Evolutionary conservation across 2,888 invertebrate genomes (phyloP), one percentile per base, ranked within the genome.

Genomic region (Ectemnius continuus): DNA sequence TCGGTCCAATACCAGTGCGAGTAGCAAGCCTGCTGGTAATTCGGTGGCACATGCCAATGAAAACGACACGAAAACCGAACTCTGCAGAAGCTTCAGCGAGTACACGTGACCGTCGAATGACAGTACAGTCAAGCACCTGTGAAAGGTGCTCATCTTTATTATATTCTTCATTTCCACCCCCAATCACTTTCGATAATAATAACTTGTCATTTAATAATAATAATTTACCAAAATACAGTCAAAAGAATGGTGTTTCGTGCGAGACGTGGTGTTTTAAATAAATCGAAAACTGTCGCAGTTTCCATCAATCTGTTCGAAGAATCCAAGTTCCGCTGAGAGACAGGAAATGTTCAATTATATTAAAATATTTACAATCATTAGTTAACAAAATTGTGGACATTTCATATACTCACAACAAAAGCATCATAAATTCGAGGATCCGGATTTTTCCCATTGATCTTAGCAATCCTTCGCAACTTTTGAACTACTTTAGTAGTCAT

Each of bases 31-130:
- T 14, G 97, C 97, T 0, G 97, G 97, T 65, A 97, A 91, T 88
- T 97, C 97, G 0, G 97, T 96, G 4, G 95, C 94, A 2, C 95
- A 95, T 0, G 97, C 96, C 8, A 97, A 93, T 0, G 97, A 96
- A 88, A 97, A 97, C 0, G 97, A 97, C 61, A 96, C 88, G 89
- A 97, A 97, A 3, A 97, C 94, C 82, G 96, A 95, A 85, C 96
- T 91, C 0, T 96, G 96, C 45, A 97, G 91, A 0, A 96, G 94
- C 0, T 96, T 96, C 0, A 97, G 95, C 84, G 97, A 97, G 86
- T 97, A 93, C 6, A 97, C 96, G 88, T 97, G 97, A 0, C 96
- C 96, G 87, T 97, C 97, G 88, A 97, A 97, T 0, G 96, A 95
- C 84, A 97, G 89, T 0, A 96, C 95, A 63, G 96, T 96, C 14